Conservation (phyloP, 1,140 invertebrate genomes). For the Zelostemma sp. region DNA sequence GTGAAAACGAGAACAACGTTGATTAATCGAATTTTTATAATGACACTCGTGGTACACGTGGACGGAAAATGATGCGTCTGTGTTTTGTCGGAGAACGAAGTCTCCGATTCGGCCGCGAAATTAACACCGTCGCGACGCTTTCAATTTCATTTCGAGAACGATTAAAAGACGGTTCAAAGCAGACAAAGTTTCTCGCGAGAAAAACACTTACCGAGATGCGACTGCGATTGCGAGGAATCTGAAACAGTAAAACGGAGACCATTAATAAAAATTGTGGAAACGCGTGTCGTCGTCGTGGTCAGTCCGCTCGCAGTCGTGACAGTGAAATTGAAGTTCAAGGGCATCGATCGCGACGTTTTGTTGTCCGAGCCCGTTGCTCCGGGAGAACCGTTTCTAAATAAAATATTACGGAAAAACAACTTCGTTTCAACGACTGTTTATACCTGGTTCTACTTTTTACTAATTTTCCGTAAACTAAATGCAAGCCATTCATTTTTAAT, state of each 20-base stretch:
- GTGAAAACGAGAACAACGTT: too few species aligned
- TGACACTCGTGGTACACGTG: too few species aligned
- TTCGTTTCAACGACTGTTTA: neutral
- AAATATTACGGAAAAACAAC: neutral
- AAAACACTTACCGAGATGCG: constrained; percentile 65
- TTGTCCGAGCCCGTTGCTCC: neutral
- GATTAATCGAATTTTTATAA: too few species aligned
- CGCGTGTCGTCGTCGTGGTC: neutral
- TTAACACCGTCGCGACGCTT: too few species aligned
- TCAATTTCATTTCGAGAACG: too few species aligned
- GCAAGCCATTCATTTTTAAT: too few species aligned
- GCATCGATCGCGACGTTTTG: constrained; percentile 25
- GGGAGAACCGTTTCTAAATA: neutral
- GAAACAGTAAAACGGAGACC: constrained; percentile 62
- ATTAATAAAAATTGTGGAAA: constrained; percentile 13
- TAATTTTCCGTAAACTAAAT: neutral
- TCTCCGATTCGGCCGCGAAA: too few species aligned
- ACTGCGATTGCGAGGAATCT: constrained; percentile 67
- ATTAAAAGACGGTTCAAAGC: too few species aligned
- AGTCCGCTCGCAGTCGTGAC: constrained; percentile 8
- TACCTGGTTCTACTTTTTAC: neutral
- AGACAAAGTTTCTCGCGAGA: too few species aligned
- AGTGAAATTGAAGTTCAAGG: constrained; percentile 33
- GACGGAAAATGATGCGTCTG: too few species aligned
- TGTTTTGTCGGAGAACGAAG: too few species aligned